Evolutionary conservation across 2,113 vertebrate genomes (phyloP), one percentile per base, ranked within the genome.

Genomic region (Hymenochirus boettgeri): DNA sequence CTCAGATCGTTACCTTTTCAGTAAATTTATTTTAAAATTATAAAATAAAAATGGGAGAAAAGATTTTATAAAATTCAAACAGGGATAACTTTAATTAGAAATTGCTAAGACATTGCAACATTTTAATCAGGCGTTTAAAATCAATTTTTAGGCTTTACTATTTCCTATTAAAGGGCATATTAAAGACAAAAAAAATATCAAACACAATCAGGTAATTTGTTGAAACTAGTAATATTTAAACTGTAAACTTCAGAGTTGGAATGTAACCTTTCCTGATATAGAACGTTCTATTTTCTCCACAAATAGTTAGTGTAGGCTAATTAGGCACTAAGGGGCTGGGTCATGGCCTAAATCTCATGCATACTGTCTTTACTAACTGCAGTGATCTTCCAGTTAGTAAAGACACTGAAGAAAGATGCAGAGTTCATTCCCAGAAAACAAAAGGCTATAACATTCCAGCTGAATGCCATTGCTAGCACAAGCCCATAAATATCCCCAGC

Each of bases 401-500:
- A 87, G 90, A 89, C 82, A 85, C 82, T 86, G 91, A 86, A 93
- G 88, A 88, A 90, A 79, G 54, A 57, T 24, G 13, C 75, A 85
- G 86, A 83, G 80, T 76, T 79, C 80, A 71, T 27, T 67, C 75
- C 78, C 88, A 79, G 81, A 76, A 82, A 90, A 93, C 87, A 93
- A 92, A 89, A 89, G 89, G 75, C 84, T 77, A 35, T 58, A 85
- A 74, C 83, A 93, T 93, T 95, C 89, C 89, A 84, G 80, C 80
- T 86, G 90, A 91, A 96, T 92, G 89, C 89, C 87, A 78, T 78
- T 85, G 88, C 90, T 88, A 83, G 86, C 88, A 79, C 80, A 78
- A 71, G 85, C 86, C 87, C 83, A 86, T 82, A 86, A 82, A 84
- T 77, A 82, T 75, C 80, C 79, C 74, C 69, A 73, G 78, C 82